Percentiles rank a stretch among this genome's conserved stretches.
phyloP scores from a whole-genome alignment of 1,140 invertebrate species.

The Bicyclus anynana region DNA sequence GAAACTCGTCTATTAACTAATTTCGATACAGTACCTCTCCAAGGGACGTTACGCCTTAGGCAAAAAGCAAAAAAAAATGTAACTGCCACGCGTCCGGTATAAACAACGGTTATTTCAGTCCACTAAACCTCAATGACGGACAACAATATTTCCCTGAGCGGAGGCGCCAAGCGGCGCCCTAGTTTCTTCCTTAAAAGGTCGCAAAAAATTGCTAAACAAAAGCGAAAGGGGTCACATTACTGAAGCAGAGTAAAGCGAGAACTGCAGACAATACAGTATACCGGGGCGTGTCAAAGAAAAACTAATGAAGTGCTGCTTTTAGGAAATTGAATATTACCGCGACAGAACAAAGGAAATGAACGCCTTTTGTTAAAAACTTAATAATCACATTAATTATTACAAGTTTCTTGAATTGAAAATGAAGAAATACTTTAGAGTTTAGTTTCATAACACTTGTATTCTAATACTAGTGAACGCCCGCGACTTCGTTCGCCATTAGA shows the following conservation, averaged over 20 bases:
- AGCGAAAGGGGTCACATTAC: conserved; percentile 40
- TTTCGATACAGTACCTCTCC: no score
- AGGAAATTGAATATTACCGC: conserved; percentile 58
- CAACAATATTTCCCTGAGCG: background rate
- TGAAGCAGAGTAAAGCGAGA: conserved; percentile 27
- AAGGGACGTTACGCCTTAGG: no score
- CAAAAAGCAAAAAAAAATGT: background rate
- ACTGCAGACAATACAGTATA: conserved; percentile 39
- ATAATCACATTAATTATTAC: no score
- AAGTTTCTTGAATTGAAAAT: no score
- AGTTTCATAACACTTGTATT: no score
- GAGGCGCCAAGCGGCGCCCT: background rate
- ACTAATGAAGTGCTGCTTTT: conserved; percentile 66
- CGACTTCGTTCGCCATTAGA: no score
- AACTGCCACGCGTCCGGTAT: background rate
- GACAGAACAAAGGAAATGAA: background rate
- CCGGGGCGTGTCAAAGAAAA: conserved; percentile 46
- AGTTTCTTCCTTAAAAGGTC: conserved; percentile 18
- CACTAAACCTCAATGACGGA: background rate
- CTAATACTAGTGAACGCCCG: no score
- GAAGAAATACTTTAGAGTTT: no score
- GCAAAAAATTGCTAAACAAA: conserved; percentile 36
- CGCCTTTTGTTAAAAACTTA: background rate
- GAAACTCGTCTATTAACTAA: no score
- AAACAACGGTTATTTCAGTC: background rate